phyloP scores from a whole-genome alignment of 2,113 vertebrate species.

The Petaurus breviceps region DNA sequence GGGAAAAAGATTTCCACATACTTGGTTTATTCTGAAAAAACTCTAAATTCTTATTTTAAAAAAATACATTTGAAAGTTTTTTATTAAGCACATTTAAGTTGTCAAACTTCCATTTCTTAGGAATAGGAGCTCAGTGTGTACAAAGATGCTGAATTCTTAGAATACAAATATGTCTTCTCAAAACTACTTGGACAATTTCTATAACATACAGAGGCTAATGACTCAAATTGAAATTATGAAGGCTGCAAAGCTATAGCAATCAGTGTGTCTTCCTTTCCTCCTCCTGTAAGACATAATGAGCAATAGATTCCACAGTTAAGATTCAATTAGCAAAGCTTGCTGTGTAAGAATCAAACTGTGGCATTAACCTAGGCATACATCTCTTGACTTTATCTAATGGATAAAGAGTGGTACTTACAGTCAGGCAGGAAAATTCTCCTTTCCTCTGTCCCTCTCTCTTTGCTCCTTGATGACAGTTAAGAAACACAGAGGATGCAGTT shows the following conservation, averaged over 20 bases:
- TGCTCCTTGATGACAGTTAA: conserved; percentile 79
- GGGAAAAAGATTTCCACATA: background rate
- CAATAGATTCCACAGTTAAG: background rate
- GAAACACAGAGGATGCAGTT: conserved; percentile 75
- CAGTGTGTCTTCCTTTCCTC: background rate
- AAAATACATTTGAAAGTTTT: conserved; percentile 8
- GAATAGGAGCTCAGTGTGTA: background rate
- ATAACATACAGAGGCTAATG: background rate
- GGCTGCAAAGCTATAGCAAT: background rate
- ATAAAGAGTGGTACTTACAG: conserved; percentile 83
- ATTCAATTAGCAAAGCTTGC: background rate
- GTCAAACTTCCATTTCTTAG: conserved; percentile 23
- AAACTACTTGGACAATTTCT: conserved; percentile 7
- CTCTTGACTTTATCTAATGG: conserved; percentile 26
- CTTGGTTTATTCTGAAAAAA: background rate
- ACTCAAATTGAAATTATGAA: conserved; percentile 3
- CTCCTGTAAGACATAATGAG: background rate
- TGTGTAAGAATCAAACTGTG: conserved; percentile 31
- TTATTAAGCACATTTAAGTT: background rate
- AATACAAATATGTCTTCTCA: background rate
- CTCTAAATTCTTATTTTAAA: background rate
- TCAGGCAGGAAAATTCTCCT: conserved; percentile 36
- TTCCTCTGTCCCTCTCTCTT: conserved; percentile 60
- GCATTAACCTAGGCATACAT: background rate
- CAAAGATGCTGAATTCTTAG: background rate